Conservation (phyloP, 2,113 vertebrate species). For the Elanus axillaris region DNA sequence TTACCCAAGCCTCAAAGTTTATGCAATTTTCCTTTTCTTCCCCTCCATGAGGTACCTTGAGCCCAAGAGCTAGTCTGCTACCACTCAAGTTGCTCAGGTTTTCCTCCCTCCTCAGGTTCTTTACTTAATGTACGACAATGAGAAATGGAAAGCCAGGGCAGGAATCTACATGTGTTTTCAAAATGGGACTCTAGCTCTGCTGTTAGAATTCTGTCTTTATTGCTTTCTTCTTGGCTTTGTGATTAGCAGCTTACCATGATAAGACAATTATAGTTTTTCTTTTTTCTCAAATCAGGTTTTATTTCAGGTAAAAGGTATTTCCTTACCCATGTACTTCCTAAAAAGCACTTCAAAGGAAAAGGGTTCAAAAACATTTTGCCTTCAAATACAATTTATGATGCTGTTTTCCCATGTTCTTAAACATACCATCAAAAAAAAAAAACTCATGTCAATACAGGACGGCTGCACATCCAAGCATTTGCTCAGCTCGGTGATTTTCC, state of each 20-base stretch:
- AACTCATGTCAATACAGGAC: background rate
- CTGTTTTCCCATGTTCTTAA: background rate
- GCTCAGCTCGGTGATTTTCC: background rate
- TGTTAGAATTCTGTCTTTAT: background rate
- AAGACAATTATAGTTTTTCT: background rate
- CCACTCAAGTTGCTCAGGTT: background rate
- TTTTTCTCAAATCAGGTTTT: background rate
- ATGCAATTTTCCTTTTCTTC: background rate
- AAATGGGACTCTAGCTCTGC: background rate
- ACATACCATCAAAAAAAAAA: background rate
- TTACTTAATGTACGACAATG: background rate
- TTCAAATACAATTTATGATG: background rate
- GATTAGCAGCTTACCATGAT: background rate
- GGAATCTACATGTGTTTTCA: background rate
- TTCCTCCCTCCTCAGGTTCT: background rate
- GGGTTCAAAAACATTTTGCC: background rate
- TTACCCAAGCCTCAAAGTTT: background rate
- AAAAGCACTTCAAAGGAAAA: background rate
- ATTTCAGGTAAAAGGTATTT: background rate
- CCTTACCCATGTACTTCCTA: background rate
- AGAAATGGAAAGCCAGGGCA: background rate
- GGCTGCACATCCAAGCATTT: background rate
- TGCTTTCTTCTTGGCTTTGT: background rate
- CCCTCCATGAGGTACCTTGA: accelerated
- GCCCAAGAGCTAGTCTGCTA: background rate